Evolutionary conservation across 2,888 invertebrate species (phyloP), one percentile per base, ranked within the genome.

Genomic region (Cactoblastis cactorum): DNA sequence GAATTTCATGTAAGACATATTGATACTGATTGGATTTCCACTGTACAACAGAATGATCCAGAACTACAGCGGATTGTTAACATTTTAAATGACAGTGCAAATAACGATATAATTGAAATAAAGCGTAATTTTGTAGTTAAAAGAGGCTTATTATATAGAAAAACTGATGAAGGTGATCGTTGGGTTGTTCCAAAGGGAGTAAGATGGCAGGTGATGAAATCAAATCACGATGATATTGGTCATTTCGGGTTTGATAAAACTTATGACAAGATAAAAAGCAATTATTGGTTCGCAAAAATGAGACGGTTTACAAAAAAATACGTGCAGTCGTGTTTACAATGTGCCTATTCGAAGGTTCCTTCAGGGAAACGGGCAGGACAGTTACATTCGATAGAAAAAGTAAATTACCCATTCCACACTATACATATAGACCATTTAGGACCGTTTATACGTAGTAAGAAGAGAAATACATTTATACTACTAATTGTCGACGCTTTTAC

Each of bases 401-500:
- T 49, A 1, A 18, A 5, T 6, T 14, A 12, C n/a, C n/a, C n/a
- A n/a, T n/a, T n/a, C n/a, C n/a, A n/a, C n/a, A n/a, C n/a, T n/a
- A n/a, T n/a, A n/a, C 51, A 57, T 28, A 28, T 57, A 11, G 57
- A 57, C 15, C 57, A 52, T 46, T 1, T 58, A 11, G 62, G 62
- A 1, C 64, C 62, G 9, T 64, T 64, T 51, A 53, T 60, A 12
- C 53, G 55, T 47, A 56, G 57, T 43, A 54, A 50, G 5, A 53
- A 52, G 19, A 55, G 54, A 1, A 59, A 59, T 33, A 56, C 47
- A 5, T 63, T 67, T 47, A 38, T 69, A 5, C 52, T 70, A 0
- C 64, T 65, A 0, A 46, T 55, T 0, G 61, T 71, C 11, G 71
- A 71, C 49, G 65, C 53, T 1, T 72, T 67, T 49, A 71, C 69